These are phyloP conservation scores for Synergus itoensis DNA, from an alignment of 2,888 invertebrate genomes.

Conservation along the genomic window DNA sequence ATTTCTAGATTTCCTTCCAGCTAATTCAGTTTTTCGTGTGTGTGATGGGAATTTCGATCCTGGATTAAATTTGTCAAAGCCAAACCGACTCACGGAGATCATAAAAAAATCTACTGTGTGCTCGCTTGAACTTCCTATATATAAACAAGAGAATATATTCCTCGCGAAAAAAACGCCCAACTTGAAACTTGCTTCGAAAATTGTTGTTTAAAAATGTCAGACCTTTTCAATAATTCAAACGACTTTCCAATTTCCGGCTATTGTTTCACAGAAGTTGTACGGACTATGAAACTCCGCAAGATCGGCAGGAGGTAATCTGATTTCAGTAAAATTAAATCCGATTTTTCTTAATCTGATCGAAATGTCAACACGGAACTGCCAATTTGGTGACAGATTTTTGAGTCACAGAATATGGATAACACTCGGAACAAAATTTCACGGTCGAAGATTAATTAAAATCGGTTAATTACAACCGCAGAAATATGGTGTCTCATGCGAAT, in stretches of 20 bases:
- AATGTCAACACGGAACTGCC: conserved; percentile 26
- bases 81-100: background rate
- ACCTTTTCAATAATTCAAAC: background rate
- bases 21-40: background rate
- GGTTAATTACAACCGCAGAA: background rate
- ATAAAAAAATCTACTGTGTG: background rate
- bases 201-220: background rate
- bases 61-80: background rate
- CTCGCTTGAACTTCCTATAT: background rate
- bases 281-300: background rate
- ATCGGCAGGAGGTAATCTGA: background rate
- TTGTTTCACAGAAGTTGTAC: background rate
- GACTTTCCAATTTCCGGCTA: background rate
- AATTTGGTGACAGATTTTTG: background rate
- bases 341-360: conserved; percentile 1
- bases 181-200: background rate
- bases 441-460: conserved; percentile 44
- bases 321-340: background rate
- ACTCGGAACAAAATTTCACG: conserved; percentile 52
- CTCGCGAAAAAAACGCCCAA: background rate
- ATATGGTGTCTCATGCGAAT: conserved; percentile 58
- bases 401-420: background rate
- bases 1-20: conserved; percentile 1
- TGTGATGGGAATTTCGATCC: conserved; percentile 15
- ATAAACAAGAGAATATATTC: background rate